Conservation (phyloP, 2,113 vertebrate species). For the Tauraco erythrolophus region DNA sequence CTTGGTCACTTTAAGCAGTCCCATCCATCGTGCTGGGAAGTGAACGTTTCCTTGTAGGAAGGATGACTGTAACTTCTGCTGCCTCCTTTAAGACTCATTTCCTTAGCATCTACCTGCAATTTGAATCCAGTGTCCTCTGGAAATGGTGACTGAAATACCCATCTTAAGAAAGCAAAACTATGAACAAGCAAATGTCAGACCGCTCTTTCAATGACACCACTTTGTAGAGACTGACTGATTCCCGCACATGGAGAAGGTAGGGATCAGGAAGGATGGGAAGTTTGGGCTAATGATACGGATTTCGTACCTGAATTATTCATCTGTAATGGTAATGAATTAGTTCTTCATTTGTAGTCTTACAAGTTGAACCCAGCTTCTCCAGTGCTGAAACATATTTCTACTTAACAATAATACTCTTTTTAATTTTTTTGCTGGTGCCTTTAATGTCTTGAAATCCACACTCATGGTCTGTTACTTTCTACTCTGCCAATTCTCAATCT, state of each 20-base stretch:
- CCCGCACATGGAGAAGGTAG: not conserved
- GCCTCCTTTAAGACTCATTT: not conserved
- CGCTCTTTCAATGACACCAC: not conserved
- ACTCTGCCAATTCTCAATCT: not conserved
- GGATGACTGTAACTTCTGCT: not conserved
- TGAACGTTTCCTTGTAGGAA: not conserved
- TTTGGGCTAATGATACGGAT: not conserved
- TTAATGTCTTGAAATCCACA: not conserved
- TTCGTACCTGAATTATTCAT: not conserved
- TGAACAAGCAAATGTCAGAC: not conserved
- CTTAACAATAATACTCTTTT: not conserved
- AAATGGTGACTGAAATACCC: not conserved
- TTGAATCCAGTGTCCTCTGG: not conserved
- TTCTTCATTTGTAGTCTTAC: not conserved
- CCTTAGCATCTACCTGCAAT: not conserved
- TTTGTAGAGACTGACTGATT: not conserved
- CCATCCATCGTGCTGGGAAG: rapidly evolving
- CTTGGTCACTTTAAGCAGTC: not conserved
- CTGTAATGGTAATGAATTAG: not conserved
- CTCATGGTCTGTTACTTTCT: not conserved
- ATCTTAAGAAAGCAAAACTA: not conserved
- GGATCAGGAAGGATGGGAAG: not conserved
- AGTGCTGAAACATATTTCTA: not conserved
- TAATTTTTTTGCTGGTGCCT: not conserved
- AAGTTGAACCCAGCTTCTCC: not conserved